Conservation (phyloP, 2,888 invertebrate genomes). For the Drosophila fulvimacula region DNA sequence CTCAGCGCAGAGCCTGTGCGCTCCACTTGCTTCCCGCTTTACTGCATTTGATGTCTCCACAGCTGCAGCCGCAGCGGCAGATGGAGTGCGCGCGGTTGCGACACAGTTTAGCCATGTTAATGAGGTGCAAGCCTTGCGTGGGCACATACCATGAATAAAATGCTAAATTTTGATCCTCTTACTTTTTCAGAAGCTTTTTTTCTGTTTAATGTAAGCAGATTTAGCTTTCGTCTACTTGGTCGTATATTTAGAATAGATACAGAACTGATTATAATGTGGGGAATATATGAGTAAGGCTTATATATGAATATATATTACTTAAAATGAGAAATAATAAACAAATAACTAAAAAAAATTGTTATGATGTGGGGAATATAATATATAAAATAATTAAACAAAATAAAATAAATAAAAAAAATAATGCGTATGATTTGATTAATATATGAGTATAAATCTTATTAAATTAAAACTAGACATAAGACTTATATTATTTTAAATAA, state of each 20-base stretch:
- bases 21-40: constrained; percentile 26
- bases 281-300: not conserved
- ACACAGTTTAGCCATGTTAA: constrained; percentile 64
- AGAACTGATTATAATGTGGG: not conserved
- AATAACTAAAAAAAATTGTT: no score
- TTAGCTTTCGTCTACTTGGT: no score
- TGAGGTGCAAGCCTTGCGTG: constrained; percentile 48
- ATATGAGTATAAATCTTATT: no score
- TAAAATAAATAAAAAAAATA: no score
- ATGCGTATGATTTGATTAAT: no score
- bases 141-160: constrained; percentile 6
- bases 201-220: not conserved
- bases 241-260: not conserved
- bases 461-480: no score
- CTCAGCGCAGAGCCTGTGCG: constrained; percentile 25
- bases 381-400: no score
- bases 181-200: not conserved
- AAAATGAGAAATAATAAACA: no score
- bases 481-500: no score
- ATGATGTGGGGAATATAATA: no score
- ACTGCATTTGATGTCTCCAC: constrained; percentile 8
- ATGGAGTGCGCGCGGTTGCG: constrained; percentile 21
- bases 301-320: no score
- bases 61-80: constrained; percentile 9
- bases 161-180: not conserved